A percentile compares a stretch with the other conserved stretches of the same genome.
Evolutionary conservation across 2,888 invertebrate genomes (phyloP).

Genomic region (Meghimatium bilineatum): DNA sequence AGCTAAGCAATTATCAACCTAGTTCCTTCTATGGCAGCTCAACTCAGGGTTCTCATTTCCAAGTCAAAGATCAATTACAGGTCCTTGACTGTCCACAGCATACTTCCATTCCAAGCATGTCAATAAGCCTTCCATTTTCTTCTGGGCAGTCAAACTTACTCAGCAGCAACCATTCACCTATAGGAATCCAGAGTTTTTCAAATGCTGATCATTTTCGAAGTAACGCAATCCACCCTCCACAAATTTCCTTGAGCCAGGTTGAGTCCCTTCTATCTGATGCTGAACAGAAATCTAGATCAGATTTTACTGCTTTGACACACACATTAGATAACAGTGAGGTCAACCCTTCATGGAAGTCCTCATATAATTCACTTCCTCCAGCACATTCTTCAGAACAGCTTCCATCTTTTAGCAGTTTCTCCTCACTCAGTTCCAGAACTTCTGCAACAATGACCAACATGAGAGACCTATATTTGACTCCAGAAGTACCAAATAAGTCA

Average conservation of each 20-base stretch:
- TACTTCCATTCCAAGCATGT: slow-evolving; percentile 25
- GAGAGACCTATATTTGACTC: slow-evolving; percentile 1
- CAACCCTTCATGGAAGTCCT: background rate
- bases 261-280: slow-evolving; percentile 37
- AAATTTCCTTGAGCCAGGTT: slow-evolving; percentile 37
- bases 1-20: background rate
- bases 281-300: slow-evolving; percentile 28
- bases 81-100: background rate
- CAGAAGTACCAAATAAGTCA: background rate
- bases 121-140: slow-evolving; percentile 28
- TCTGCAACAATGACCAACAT: background rate
- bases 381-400: slow-evolving; percentile 21
- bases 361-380: background rate
- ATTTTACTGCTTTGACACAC: background rate
- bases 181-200: slow-evolving; percentile 13
- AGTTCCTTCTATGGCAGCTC: background rate
- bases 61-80: background rate
- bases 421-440: background rate
- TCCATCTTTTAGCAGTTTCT: slow-evolving; percentile 25
- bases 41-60: slow-evolving; percentile 3
- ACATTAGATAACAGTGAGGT: background rate
- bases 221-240: slow-evolving; percentile 27
- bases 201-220: slow-evolving; percentile 1
- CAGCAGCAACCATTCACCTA: background rate
- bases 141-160: background rate